Base-by-base conservation (phyloP, 2,113 vertebrate genomes). In the Sisor rabdophorus region DNA sequence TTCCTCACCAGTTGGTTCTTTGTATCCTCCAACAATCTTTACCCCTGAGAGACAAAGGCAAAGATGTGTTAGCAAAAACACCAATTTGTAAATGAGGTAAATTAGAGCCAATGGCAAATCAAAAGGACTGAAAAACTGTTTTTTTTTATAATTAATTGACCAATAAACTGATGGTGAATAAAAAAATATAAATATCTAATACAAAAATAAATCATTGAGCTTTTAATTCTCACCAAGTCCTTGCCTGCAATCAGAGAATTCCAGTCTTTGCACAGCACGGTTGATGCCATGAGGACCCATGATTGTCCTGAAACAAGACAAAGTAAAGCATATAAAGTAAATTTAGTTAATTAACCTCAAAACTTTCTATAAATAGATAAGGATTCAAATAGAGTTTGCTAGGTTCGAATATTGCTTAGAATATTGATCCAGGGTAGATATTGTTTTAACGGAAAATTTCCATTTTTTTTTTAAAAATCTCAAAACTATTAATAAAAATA, bases 201-300 rank as follows among this genome's bases (percentile, higher is more conserved):
- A 44, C 4, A 44, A 44, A 59, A 56, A 72, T 36, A 53, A 28
- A 28, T 9, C 12, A 28, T 52, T 60, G 52, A 70, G 30, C 40
- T 30, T 47, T 24, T 67, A 15, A 30, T 56, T 59, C 91, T 93
- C 81, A 95, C 94, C 94, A 26, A 96, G 92, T 86, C 94, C 94
- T 69, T 92, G 90, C 71, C 87, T 91, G 82, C 94, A 95, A 68
- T 95, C 90, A 6, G 90, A 88, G 81, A 95, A 93, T 58, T 92
- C 92, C 81, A 95, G 58, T 79, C 89, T 90, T 65, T 92, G 93
- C 28, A 95, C 91, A 40, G 91, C 87, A 79, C 93, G 91, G 80
- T 89, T 92, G 85, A 92, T 92, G 83, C 94, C 94, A 20, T 94
- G 92, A 0, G 93, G 93, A 36, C 93, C 92, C 94, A 95, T 95